A percentile compares a stretch with the other conserved stretches of the same genome.
Conservation (phyloP, 2,888 invertebrate genomes). For the Amphipoea oculea region DNA sequence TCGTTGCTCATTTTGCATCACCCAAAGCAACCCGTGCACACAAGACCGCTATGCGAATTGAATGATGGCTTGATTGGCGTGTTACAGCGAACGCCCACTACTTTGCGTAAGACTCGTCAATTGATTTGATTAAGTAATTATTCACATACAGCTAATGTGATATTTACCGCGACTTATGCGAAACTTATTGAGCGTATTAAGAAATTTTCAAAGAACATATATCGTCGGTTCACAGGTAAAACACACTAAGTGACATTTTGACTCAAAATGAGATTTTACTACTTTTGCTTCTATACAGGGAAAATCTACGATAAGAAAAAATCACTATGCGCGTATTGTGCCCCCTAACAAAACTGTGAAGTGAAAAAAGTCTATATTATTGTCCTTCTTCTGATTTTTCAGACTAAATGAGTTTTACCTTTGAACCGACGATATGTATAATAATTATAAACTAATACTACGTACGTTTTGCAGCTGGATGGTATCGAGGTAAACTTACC, state of each 20-base stretch:
- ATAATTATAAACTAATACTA: not conserved
- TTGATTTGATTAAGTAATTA: not conserved
- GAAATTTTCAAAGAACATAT: not conserved
- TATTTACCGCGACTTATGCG: not conserved
- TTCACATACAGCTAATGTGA: not conserved
- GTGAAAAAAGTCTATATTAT: too few relatives aligned
- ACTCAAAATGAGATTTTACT: too few relatives aligned
- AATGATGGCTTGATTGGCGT: not conserved
- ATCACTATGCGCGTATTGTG: too few relatives aligned
- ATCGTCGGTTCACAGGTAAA: too few relatives aligned
- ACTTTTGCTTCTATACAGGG: too few relatives aligned
- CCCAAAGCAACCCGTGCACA: not conserved
- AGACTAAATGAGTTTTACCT: too few relatives aligned
- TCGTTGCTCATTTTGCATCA: not conserved
- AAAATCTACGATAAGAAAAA: too few relatives aligned
- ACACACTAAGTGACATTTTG: too few relatives aligned
- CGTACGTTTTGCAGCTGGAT: slow-evolving; percentile 91
- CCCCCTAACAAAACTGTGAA: too few relatives aligned
- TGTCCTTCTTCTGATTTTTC: too few relatives aligned
- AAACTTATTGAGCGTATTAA: not conserved
- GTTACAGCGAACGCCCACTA: not conserved
- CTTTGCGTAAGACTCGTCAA: not conserved
- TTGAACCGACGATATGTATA: not conserved
- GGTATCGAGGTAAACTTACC: slow-evolving; percentile 97
- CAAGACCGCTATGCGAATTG: not conserved